A percentile compares a stretch with the other conserved stretches of the same genome.
These are phyloP conservation scores for Chionomys nivalis DNA, from an alignment of 2,113 vertebrate species.

Conservation along the genomic window DNA sequence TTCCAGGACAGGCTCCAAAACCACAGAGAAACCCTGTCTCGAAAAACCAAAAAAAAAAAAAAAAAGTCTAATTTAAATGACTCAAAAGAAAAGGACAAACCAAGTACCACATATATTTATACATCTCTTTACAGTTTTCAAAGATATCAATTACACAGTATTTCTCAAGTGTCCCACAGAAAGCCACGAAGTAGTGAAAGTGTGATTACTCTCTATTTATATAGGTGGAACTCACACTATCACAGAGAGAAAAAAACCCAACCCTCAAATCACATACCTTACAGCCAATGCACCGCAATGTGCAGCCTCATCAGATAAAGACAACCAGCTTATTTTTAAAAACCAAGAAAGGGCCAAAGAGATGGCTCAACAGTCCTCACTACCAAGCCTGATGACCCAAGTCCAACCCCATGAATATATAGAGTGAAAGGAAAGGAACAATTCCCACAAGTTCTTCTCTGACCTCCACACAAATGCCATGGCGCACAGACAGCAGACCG, in stretches of 20 bases:
- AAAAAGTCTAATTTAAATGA: constrained; percentile 37
- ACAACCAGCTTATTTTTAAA: constrained; percentile 1
- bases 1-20: too few relatives aligned
- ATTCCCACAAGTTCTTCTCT: not conserved
- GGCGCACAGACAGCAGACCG: not conserved
- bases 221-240: not conserved
- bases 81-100: constrained; percentile 29
- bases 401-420: not conserved
- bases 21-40: too few relatives aligned
- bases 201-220: not conserved
- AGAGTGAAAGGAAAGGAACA: not conserved
- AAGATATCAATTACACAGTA: not conserved
- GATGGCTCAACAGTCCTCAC: not conserved
- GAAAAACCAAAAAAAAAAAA: too few relatives aligned
- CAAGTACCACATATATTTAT: constrained; percentile 2
- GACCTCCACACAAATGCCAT: not conserved
- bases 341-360: not conserved
- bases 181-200: not conserved
- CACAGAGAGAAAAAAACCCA: not conserved
- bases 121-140: constrained; percentile 11
- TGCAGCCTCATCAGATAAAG: not conserved
- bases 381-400: not conserved
- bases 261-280: not conserved
- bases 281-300: not conserved
- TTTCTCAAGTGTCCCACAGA: not conserved